Evolutionary conservation across 2,888 invertebrate genomes (phyloP), one percentile per base, ranked within the genome.

Genomic region (Ferrisia virgata): DNA sequence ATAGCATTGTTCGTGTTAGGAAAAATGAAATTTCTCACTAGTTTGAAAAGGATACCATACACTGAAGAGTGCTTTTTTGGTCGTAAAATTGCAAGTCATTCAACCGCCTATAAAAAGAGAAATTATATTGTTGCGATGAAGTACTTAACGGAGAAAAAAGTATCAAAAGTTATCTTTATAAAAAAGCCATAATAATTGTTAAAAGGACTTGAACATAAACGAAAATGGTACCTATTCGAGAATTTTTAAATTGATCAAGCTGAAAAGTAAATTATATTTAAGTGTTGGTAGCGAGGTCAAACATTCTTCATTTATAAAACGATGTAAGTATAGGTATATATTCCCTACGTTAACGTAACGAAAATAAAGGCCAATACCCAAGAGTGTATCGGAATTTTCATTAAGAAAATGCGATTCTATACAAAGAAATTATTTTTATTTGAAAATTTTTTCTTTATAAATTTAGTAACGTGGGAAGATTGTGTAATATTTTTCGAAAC

Each of bases 201-300:
- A 22, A 53, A 22, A 53, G 53, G 2, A 11, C 64, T 13, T 64
- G 28, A 64, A 58, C 28, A 28, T 64, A 8, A n/a, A 11, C 28
- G 64, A 64, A 64, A 64, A 28, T 64, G 64, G 9, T 8, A 8
- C 5, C 11, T 28, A 64, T 64, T 28, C 5, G 64, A 28, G 28
- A 28, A 28, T 64, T 64, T 64, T 64, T 64, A 64, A 64, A 64
- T 64, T 28, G 64, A 64, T 64, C 64, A 28, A 25, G 13, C 28
- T 9, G 22, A 64, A 58, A 58, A 58, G 28, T 58, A 64, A 64
- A 28, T 53, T 53, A 18, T 31, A 64, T 64, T 15, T 25, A 64
- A 64, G 64, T 64, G 28, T 64, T 28, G 64, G 64, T 64, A 25
- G 64, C 64, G 64, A 64, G 64, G 64, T 64, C 64, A 64, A 64